Base-by-base conservation (phyloP, 2,888 invertebrate genomes). In the Acanthoscelides obtectus region DNA sequence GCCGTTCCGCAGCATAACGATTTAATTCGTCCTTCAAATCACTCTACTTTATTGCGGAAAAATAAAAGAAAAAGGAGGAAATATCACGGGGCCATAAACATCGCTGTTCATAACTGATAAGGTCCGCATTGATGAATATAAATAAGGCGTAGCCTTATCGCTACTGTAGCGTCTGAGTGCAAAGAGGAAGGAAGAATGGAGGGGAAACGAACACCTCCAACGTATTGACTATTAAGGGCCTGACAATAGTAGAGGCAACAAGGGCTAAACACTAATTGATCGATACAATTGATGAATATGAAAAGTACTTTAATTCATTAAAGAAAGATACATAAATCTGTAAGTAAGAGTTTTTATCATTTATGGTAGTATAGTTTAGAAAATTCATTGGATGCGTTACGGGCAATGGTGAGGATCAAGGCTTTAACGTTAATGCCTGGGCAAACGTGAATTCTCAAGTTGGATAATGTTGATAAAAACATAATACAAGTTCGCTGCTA, bases 101-200 rank as follows among this genome's bases (percentile, higher is more conserved):
- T 83, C 83, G 81, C 84, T 84, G 84, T 83, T 83, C 83, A 82
- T 83, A 84, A 84, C 84, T 83, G 85, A 85, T 85, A 85, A 84
- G 80, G 71, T 80, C 79, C 77, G 81, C 84, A 85, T 85, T 85
- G 85, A 85, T 85, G 85, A 85, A 85, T 85, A 85, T 85, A 85
- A 84, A 85, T 85, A 85, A 85, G 84, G 83, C 83, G 80, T 78
- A 78, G 80, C 78, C 80, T 84, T 84, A 84, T 84, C 84, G 83
- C 83, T n/a, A n/a, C n/a, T 45, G 12, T 45, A 45, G 45, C 45
- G 45, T 45, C 12, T 45, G 45, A 12, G 45, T 45, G 45, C 45
- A 45, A 45, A 45, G 12, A 25, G 25, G 25, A 8, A 25, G 8
- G 8, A 12, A 45, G 45, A 45, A 45, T 45, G 17, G n/a, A n/a